Evolutionary conservation across 2,888 invertebrate genomes (phyloP), one percentile per base, ranked within the genome.

Genomic region (Dichetophora obliterata): DNA sequence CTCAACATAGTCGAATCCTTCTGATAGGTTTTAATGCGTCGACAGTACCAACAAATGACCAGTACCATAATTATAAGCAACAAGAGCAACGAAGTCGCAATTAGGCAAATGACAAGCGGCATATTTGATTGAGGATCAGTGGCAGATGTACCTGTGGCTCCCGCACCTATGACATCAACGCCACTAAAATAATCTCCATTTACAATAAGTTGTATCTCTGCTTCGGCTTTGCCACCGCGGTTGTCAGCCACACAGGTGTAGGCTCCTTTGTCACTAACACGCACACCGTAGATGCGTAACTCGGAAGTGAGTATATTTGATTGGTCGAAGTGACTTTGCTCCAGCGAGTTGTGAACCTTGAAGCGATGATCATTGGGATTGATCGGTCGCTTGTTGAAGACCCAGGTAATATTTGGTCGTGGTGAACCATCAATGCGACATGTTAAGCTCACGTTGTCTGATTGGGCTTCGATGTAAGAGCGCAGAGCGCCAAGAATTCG

Each of bases 191-290:
- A 86, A 68, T 90, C 88, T 1, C 90, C 86, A 75, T 89, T 85
- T 14, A 92, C 89, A 5, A 91, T 89, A 75, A 97, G 86, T 16
- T 93, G 93, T 16, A 96, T 90, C 86, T 95, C 95, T 65, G 92
- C 92, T 85, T 95, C 95, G 80, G 93, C 94, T 3, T 92, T 92
- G 0, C 96, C 97, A 0, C 95, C 97, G 0, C 93, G 91, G 87
- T 95, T 97, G 84, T 93, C 94, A 0, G 96, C 96, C 3, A 94
- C 92, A 85, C 97, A 97, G 63, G 92, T 91, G 86, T 95, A 95
- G 71, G 93, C 92, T 0, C 95, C 95, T 82, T 92, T 92, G 85
- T 95, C 95, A 16, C 91, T 91, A 9, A 89, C 89, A 1, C 91
- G 90, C 0, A 93, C 91, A 31, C 93, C 91, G 0, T 91, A 89